Evolutionary conservation across 2,888 invertebrate genomes (phyloP).

Genomic region (Polietes domitor): DNA sequence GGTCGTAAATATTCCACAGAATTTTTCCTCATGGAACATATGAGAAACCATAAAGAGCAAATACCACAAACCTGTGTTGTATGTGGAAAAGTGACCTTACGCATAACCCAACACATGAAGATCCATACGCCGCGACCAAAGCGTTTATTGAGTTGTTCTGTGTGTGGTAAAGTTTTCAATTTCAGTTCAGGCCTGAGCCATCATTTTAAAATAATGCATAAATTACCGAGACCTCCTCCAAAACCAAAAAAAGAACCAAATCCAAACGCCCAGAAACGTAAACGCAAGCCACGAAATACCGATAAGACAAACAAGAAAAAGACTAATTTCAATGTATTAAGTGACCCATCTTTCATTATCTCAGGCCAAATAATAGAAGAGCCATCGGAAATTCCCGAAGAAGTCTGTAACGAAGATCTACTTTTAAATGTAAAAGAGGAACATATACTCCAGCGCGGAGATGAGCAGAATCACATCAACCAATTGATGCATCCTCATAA

Average conservation of each 20-base stretch:
- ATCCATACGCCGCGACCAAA: conserved; percentile 69
- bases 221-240: conserved; percentile 59
- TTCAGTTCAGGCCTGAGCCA: conserved; percentile 70
- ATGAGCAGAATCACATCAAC: neutral
- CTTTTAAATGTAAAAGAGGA: neutral
- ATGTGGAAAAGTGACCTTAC: conserved; percentile 68
- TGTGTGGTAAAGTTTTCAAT: conserved; percentile 69
- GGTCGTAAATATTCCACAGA: conserved; percentile 67
- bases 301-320: conserved; percentile 41
- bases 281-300: conserved; percentile 37
- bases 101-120: conserved; percentile 71
- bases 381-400: conserved; percentile 51
- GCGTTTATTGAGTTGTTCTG: conserved; percentile 66
- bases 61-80: conserved; percentile 68
- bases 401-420: conserved; percentile 26
- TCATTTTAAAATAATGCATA: conserved; percentile 69
- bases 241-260: conserved; percentile 52
- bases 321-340: neutral
- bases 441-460: neutral
- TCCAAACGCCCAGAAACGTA: conserved; percentile 38
- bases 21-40: conserved; percentile 65
- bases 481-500: neutral
- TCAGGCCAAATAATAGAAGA: conserved; percentile 54
- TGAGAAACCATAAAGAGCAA: conserved; percentile 66
- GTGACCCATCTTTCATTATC: conserved; percentile 13